phyloP scores from a whole-genome alignment of 2,797 vertebrate species.

The Aselliscus stoliczkanus region DNA sequence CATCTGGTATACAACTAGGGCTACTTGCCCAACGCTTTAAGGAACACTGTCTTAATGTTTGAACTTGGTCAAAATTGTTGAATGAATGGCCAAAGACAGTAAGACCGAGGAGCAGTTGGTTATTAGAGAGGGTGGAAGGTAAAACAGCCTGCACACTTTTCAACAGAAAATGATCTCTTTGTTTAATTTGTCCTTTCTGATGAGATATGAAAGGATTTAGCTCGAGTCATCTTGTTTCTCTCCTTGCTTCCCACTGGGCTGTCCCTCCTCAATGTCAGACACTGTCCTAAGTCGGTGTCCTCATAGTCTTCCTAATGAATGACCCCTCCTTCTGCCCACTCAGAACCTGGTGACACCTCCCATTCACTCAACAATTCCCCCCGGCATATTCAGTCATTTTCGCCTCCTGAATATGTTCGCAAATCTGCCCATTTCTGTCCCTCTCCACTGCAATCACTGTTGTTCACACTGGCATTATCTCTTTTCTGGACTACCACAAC shows the following conservation, averaged over 20 bases:
- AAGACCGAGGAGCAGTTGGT: neutral
- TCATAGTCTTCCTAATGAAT: neutral
- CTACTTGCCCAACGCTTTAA: neutral
- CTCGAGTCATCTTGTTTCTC: neutral
- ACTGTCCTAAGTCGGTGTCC: neutral
- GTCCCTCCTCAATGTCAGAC: neutral
- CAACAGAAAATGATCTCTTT: neutral
- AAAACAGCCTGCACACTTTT: neutral
- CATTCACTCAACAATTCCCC: neutral
- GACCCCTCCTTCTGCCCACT: neutral
- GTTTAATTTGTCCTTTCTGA: neutral
- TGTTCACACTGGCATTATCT: neutral
- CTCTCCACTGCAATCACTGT: neutral
- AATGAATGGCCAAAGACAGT: neutral
- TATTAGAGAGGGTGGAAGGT: neutral
- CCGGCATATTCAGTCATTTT: neutral
- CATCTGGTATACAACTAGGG: neutral
- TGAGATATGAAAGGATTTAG: neutral
- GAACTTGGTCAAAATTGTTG: constrained; percentile 19
- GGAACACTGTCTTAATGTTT: neutral
- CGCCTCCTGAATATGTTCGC: neutral
- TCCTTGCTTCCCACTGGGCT: neutral
- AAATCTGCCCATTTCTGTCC: neutral
- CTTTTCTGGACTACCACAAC: neutral
- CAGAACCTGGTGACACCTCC: neutral